These are phyloP conservation scores for Apoda limacodes DNA, from an alignment of 2,888 invertebrate genomes.

Conservation along the genomic window DNA sequence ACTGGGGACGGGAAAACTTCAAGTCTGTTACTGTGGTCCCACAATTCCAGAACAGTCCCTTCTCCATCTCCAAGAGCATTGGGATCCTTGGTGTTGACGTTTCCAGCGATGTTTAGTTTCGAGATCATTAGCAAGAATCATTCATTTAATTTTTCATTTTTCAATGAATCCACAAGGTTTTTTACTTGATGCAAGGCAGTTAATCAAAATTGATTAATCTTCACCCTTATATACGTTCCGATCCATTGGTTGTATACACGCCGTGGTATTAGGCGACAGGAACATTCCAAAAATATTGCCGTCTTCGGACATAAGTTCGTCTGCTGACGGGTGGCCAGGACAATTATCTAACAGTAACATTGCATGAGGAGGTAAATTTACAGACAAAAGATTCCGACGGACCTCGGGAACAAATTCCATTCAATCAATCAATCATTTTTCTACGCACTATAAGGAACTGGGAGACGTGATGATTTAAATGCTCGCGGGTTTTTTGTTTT, in stretches of 20 bases:
- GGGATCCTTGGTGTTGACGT: too few species aligned
- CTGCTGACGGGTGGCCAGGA: slow-evolving; percentile 21
- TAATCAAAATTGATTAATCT: slow-evolving; percentile 18
- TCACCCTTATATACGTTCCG: slow-evolving; percentile 20
- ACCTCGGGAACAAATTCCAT: slow-evolving; percentile 15
- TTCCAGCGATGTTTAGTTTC: too few species aligned
- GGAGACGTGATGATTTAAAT: slow-evolving; percentile 10
- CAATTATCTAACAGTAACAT: slow-evolving; percentile 22
- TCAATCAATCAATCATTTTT: slow-evolving; percentile 19
- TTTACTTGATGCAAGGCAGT: slow-evolving; percentile 10
- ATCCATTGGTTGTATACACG: slow-evolving; percentile 21
- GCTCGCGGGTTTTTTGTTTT: slow-evolving; percentile 18
- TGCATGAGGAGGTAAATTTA: slow-evolving; percentile 16
- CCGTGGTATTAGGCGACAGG: slow-evolving; percentile 20
- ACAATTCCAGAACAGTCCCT: too few species aligned
- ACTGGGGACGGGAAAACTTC: too few species aligned
- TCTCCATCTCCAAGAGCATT: too few species aligned
- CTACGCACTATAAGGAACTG: slow-evolving; percentile 9
- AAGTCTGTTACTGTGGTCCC: too few species aligned
- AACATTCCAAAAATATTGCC: slow-evolving; percentile 17
- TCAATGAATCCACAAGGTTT: too few species aligned
- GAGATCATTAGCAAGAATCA: too few species aligned
- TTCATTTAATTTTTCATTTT: too few species aligned
- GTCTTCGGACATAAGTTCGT: slow-evolving; percentile 17
- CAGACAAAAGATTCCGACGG: slow-evolving; percentile 3